These are phyloP conservation scores for Nemotelus pantherinus DNA, from an alignment of 2,888 invertebrate genomes.

Conservation along the genomic window DNA sequence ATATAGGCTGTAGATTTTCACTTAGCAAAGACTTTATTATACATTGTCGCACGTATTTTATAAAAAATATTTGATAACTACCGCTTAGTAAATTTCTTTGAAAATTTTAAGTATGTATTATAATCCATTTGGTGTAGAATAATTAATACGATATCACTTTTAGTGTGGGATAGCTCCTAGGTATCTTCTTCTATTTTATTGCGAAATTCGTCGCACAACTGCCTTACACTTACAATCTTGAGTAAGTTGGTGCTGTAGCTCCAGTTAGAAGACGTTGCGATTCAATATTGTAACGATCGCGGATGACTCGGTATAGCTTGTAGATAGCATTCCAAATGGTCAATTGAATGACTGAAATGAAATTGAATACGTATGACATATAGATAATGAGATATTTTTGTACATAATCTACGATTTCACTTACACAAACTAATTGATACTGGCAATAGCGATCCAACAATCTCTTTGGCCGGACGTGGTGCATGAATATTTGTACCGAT, in stretches of 20 bases:
- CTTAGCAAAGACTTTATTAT: too few relatives aligned
- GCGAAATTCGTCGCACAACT: too few relatives aligned
- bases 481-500: not conserved
- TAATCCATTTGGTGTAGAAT: too few relatives aligned
- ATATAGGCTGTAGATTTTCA: too few relatives aligned
- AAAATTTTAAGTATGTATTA: too few relatives aligned
- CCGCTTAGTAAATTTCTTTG: too few relatives aligned
- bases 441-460: not conserved
- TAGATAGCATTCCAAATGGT: slow-evolving; percentile 15
- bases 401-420: not conserved
- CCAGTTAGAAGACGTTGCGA: slow-evolving; percentile 17
- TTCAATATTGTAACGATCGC: not conserved
- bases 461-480: not conserved
- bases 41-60: too few relatives aligned
- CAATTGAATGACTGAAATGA: slow-evolving; percentile 7
- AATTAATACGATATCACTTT: too few relatives aligned
- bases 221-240: slow-evolving; percentile 5
- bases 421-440: not conserved
- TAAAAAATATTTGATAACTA: too few relatives aligned
- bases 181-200: too few relatives aligned
- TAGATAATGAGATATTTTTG: not conserved
- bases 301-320: slow-evolving; percentile 8
- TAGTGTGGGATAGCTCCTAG: too few relatives aligned
- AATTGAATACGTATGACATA: not conserved
- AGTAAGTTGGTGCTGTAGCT: slow-evolving; percentile 21